These are phyloP conservation scores for Diarsia mendica DNA, from an alignment of 2,888 invertebrate species.

Conservation along the genomic window DNA sequence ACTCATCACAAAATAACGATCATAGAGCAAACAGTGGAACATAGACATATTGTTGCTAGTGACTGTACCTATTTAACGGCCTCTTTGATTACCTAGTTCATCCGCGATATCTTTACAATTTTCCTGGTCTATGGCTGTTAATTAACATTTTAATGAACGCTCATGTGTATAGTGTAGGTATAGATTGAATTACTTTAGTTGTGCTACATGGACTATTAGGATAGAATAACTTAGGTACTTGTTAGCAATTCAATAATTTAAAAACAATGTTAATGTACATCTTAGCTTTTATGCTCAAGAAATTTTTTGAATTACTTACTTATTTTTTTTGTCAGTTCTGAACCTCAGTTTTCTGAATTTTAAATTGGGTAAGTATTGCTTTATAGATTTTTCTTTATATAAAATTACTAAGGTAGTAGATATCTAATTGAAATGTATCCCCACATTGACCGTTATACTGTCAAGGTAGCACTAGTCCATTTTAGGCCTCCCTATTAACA, in stretches of 20 bases:
- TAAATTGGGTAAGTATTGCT: background rate
- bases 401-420: background rate
- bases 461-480: background rate
- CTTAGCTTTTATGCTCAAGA: too few species aligned
- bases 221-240: background rate
- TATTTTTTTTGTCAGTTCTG: background rate
- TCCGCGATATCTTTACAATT: constrained; percentile 8
- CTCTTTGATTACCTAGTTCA: constrained; percentile 18
- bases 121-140: background rate
- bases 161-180: too few species aligned
- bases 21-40: too few species aligned
- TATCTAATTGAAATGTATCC: constrained; percentile 6
- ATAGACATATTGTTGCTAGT: too few species aligned
- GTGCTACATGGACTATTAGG: background rate
- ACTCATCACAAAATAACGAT: too few species aligned
- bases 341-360: background rate
- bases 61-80: constrained; percentile 1
- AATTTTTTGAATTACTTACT: background rate
- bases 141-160: background rate
- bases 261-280: background rate
- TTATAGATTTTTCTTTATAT: background rate
- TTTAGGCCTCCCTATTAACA: constrained; percentile 8
- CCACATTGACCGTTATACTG: too few species aligned
- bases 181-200: background rate
- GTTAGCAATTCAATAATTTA: background rate